These are phyloP conservation scores for Sciurus niger DNA, from an alignment of 2,113 vertebrate genomes.

Conservation along the genomic window DNA sequence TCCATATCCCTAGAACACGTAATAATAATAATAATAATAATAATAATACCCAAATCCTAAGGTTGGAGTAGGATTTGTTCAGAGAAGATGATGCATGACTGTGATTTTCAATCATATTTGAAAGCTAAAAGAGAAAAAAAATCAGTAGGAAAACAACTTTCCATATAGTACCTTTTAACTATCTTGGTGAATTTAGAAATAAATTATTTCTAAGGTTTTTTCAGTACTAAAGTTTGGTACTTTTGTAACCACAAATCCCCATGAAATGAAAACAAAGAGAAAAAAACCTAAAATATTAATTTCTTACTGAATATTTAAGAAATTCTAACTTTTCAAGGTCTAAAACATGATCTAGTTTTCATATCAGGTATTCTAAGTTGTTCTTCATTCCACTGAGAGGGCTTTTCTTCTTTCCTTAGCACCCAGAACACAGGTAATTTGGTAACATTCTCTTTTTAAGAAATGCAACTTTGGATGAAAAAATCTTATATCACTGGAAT, in stretches of 20 bases:
- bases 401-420: background rate
- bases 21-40: too few relatives aligned
- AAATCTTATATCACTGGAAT: background rate
- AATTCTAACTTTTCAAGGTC: conserved; percentile 3
- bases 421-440: background rate
- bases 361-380: background rate
- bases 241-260: background rate
- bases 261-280: background rate
- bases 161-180: background rate
- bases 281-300: background rate
- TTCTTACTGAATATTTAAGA: conserved; percentile 42
- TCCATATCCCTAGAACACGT: background rate
- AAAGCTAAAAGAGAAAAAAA: background rate
- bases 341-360: background rate
- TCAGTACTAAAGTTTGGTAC: background rate
- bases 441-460: background rate
- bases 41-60: background rate
- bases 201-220: background rate
- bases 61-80: background rate
- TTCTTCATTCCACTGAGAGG: background rate
- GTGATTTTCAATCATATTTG: background rate
- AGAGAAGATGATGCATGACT: background rate
- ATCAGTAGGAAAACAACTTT: background rate
- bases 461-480: conserved; percentile 3
- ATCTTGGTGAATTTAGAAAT: background rate